Evolutionary conservation across 1,140 invertebrate genomes (phyloP).

Genomic region (Drosophila tani): DNA sequence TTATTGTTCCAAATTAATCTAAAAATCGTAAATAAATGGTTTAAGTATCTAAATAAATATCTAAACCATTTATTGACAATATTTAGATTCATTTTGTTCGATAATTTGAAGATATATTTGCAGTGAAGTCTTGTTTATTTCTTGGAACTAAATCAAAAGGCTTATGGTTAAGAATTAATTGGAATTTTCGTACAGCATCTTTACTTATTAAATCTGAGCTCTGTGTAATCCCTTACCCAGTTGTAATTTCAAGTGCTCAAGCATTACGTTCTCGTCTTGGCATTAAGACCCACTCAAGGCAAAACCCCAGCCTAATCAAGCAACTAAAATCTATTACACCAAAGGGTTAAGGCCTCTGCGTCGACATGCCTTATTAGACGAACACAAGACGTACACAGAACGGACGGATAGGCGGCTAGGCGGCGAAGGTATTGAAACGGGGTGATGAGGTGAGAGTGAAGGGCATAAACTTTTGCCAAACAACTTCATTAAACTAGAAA

Average conservation of each 20-base stretch:
- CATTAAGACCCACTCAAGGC: conserved; percentile 12
- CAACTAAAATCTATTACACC: conserved; percentile 43
- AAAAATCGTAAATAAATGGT: neutral
- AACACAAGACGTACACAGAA: conserved; percentile 35
- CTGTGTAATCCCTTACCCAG: neutral
- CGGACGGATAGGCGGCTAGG: neutral
- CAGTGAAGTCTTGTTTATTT: neutral
- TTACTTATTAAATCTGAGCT: neutral
- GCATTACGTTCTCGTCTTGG: neutral
- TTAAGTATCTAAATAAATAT: neutral
- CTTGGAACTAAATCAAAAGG: neutral
- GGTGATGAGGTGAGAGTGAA: neutral
- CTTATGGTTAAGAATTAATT: neutral
- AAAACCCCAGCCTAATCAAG: conserved; percentile 25
- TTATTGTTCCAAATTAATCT: too few species aligned
- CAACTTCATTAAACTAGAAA: conserved; percentile 58
- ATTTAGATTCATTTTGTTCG: neutral
- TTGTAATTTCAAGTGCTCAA: neutral
- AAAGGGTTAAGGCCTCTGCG: conserved; percentile 37
- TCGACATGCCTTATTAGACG: conserved; percentile 38
- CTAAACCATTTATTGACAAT: neutral
- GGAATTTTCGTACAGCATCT: too few species aligned
- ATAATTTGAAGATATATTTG: neutral
- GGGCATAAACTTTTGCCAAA: conserved; percentile 46
- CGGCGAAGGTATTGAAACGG: neutral